phyloP scores from a whole-genome alignment of 2,113 vertebrate genomes.

The Ivindomyrus marchei region DNA sequence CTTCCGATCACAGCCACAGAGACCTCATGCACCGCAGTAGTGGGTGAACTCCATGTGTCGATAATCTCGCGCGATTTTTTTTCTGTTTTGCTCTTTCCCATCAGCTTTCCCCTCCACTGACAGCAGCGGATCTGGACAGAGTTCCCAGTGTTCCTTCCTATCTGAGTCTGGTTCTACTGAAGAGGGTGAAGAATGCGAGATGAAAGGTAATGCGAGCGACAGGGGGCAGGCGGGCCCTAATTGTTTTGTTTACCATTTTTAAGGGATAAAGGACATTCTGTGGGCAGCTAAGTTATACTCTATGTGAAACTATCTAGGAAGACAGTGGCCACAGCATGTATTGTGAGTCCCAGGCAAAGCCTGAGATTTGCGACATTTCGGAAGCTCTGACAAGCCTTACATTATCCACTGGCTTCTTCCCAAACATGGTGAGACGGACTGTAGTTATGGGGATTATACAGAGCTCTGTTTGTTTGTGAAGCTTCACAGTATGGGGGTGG shows the following conservation, averaged over 20 bases:
- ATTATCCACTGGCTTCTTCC: neutral
- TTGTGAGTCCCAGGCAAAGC: neutral
- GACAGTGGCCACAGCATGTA: neutral
- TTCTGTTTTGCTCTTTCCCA: neutral
- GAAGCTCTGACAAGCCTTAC: neutral
- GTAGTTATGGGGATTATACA: neutral
- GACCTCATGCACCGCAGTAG: neutral
- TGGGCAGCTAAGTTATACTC: neutral
- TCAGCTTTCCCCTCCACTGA: conserved; percentile 73
- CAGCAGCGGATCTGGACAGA: conserved; percentile 77
- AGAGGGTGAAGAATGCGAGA: conserved; percentile 80
- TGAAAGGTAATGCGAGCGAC: conserved; percentile 65
- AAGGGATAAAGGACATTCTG: neutral
- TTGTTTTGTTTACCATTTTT: neutral
- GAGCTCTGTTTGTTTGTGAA: neutral
- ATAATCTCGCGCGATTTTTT: neutral
- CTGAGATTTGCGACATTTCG: neutral
- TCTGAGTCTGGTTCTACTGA: conserved; percentile 81
- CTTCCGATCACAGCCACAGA: no score
- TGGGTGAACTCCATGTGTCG: neutral
- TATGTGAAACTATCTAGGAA: neutral
- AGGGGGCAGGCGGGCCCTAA: neutral
- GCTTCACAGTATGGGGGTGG: neutral
- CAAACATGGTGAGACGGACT: neutral
- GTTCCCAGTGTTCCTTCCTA: conserved; percentile 75